Evolutionary conservation across 1,140 invertebrate species (phyloP).

Genomic region (Proales similis): DNA sequence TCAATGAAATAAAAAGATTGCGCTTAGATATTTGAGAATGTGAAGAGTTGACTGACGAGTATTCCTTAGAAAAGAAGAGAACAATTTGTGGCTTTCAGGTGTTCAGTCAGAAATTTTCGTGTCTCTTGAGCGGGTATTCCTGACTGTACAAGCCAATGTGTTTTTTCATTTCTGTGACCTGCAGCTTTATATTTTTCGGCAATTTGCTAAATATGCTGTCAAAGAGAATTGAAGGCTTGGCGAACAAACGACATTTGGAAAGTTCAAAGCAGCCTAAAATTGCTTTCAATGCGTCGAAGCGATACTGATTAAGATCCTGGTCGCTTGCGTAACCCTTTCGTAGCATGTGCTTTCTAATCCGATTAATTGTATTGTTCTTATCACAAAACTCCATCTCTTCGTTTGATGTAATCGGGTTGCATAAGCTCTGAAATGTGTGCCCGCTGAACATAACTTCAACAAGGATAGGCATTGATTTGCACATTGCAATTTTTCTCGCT

Average conservation of each 20-base stretch:
- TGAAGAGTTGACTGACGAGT: background rate
- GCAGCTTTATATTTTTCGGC: slow-evolving; percentile 5
- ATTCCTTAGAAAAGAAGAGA: background rate
- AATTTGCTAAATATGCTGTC: slow-evolving; percentile 28
- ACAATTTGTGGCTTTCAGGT: too few relatives aligned
- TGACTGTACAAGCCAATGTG: slow-evolving; percentile 34
- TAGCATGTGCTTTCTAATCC: slow-evolving; percentile 69
- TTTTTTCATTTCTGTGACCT: slow-evolving; percentile 19
- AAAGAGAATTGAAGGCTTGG: slow-evolving; percentile 7
- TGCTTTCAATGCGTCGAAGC: background rate
- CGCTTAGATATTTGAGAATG: background rate
- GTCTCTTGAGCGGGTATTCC: slow-evolving; percentile 19
- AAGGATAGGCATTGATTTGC: slow-evolving; percentile 76
- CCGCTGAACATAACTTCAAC: slow-evolving; percentile 96
- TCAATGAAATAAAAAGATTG: background rate
- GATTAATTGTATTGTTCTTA: slow-evolving; percentile 67
- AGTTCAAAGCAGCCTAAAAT: slow-evolving; percentile 28
- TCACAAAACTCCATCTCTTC: slow-evolving; percentile 77
- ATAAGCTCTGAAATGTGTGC: slow-evolving; percentile 74
- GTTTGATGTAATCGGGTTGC: slow-evolving; percentile 97
- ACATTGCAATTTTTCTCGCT: slow-evolving; percentile 69
- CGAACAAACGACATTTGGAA: slow-evolving; percentile 9
- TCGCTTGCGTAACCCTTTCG: slow-evolving; percentile 19
- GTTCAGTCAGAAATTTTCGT: too few relatives aligned
- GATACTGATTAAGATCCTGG: slow-evolving; percentile 4